A percentile compares a stretch with the other conserved stretches of the same genome.
These are phyloP conservation scores for Delia radicum DNA, from an alignment of 1,140 invertebrate genomes.

Conservation along the genomic window DNA sequence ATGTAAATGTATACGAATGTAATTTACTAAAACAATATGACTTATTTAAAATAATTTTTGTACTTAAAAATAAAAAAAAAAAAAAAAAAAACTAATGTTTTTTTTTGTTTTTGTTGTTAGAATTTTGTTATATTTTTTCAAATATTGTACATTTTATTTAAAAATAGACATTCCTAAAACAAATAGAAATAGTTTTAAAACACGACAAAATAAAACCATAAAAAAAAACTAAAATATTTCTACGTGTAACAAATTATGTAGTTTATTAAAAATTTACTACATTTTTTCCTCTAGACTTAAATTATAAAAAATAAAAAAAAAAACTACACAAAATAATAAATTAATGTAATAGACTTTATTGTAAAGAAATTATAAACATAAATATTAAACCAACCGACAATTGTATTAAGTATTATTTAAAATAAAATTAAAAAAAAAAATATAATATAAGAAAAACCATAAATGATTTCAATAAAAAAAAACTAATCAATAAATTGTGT, in stretches of 20 bases:
- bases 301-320: background rate
- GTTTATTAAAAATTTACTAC: background rate
- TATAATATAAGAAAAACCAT: too few relatives aligned
- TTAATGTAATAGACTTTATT: constrained; percentile 21
- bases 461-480: constrained; percentile 9
- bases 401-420: constrained; percentile 3
- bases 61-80: too few relatives aligned
- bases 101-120: too few relatives aligned
- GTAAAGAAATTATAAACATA: constrained; percentile 8
- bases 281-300: background rate
- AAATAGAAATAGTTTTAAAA: background rate
- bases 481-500: too few relatives aligned
- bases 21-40: too few relatives aligned
- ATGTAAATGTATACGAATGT: background rate
- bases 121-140: too few relatives aligned
- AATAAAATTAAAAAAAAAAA: background rate
- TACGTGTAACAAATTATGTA: background rate
- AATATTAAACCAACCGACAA: background rate
- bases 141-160: background rate
- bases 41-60: too few relatives aligned
- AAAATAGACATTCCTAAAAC: background rate
- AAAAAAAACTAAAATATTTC: background rate
- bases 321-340: background rate
- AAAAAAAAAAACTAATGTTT: too few relatives aligned
- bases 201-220: background rate